A percentile compares a stretch with the other conserved stretches of the same genome.
phyloP scores from a whole-genome alignment of 2,113 vertebrate genomes.

The Ginglymostoma cirratum region DNA sequence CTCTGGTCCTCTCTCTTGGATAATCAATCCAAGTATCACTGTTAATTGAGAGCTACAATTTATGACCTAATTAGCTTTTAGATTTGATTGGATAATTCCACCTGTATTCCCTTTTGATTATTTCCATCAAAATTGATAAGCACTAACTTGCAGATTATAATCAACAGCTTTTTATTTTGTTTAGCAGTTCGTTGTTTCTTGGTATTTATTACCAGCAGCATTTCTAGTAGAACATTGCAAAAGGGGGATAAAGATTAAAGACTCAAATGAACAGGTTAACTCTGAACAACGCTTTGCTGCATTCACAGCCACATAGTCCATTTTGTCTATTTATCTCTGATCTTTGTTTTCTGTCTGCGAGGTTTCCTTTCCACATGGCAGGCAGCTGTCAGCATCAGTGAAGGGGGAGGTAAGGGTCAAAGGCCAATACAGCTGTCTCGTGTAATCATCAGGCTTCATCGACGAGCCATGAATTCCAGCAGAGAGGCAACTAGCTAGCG shows the following conservation, averaged over 20 bases:
- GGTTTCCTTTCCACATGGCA: conserved; percentile 68
- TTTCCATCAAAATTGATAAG: not conserved
- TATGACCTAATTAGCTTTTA: not conserved
- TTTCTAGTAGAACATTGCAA: not conserved
- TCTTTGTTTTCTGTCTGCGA: conserved; percentile 60
- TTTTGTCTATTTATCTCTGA: conserved; percentile 57
- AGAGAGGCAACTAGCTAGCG: conserved; percentile 61
- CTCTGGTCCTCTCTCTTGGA: not conserved
- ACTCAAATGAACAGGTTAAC: not conserved
- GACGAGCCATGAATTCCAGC: conserved; percentile 65
- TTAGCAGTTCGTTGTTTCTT: not conserved
- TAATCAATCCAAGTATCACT: not conserved
- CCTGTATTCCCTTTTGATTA: not conserved
- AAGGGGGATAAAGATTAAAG: not conserved
- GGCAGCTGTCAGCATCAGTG: conserved; percentile 68
- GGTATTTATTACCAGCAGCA: not conserved
- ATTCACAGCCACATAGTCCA: conserved; percentile 41
- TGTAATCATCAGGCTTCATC: conserved; percentile 64
- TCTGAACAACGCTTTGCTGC: not conserved
- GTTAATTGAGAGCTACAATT: not conserved
- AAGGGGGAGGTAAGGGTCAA: conserved; percentile 49
- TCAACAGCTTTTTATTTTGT: not conserved
- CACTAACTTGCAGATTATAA: not conserved
- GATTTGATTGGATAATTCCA: not conserved
- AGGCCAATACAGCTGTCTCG: conserved; percentile 61